A percentile compares a stretch with the other conserved stretches of the same genome.
phyloP scores from a whole-genome alignment of 1,140 invertebrate genomes.

The Diabrotica undecimpunctata region DNA sequence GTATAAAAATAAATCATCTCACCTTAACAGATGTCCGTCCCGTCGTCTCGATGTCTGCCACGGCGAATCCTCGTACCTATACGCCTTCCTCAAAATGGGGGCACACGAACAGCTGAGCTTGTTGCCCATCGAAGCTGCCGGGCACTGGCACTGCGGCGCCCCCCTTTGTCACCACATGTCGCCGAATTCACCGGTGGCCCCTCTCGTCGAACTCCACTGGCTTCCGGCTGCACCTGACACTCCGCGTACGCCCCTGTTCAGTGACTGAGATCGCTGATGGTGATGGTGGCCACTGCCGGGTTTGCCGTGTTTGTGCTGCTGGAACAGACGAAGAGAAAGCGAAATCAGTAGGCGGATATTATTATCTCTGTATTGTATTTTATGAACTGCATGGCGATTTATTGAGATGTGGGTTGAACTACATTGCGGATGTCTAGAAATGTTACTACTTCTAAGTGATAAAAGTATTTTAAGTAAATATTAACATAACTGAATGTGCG shows the following conservation, averaged over 20 bases:
- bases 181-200: constrained; percentile 55
- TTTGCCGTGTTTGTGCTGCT: constrained; percentile 45
- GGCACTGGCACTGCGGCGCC: constrained; percentile 42
- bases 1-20: constrained; percentile 23
- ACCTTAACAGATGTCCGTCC: constrained; percentile 90
- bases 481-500: no score
- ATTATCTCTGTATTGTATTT: no score
- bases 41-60: constrained; percentile 82
- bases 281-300: constrained; percentile 33
- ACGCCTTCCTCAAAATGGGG: constrained; percentile 87
- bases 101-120: constrained; percentile 93
- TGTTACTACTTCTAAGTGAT: no score
- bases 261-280: constrained; percentile 61
- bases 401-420: no score
- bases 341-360: background rate
- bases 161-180: constrained; percentile 71
- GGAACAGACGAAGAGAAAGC: constrained; percentile 18
- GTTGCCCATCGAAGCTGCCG: constrained; percentile 78
- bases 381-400: no score
- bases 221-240: constrained; percentile 55
- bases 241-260: constrained; percentile 65
- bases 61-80: constrained; percentile 90
- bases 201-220: constrained; percentile 45
- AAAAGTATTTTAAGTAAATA: no score
- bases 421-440: no score